Conservation (phyloP, 2,113 vertebrate genomes). For the Murina feae region DNA sequence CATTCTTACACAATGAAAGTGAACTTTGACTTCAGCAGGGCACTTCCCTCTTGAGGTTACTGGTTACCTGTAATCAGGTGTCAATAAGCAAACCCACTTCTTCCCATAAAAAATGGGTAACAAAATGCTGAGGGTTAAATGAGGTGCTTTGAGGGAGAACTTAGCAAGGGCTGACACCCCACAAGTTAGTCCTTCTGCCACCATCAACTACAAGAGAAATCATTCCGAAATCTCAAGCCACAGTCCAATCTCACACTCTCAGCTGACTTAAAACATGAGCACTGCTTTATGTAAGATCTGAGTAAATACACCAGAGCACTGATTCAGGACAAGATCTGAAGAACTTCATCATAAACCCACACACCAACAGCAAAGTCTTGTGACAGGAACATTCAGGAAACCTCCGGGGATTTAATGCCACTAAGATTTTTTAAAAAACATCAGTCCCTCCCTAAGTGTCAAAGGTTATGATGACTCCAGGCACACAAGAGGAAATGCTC, state of each 20-base stretch:
- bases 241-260: not conserved
- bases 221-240: not conserved
- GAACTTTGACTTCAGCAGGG: constrained; percentile 22
- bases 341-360: not conserved
- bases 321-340: not conserved
- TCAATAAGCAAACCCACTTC: not conserved
- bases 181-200: not conserved
- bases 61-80: not conserved
- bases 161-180: not conserved
- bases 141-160: not conserved
- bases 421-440: constrained; percentile 43
- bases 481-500: constrained; percentile 7
- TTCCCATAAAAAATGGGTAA: not conserved
- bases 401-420: not conserved
- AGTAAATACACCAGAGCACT: not conserved
- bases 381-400: not conserved
- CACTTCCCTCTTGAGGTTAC: not conserved
- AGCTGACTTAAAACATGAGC: not conserved
- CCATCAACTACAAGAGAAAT: not conserved
- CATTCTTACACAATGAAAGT: not conserved
- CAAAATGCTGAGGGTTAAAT: not conserved
- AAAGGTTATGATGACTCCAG: constrained; percentile 57
- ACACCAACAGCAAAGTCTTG: not conserved
- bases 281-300: not conserved
- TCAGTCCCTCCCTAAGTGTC: constrained; percentile 24